Base-by-base conservation (phyloP, 1,140 invertebrate species). In the Euura saliciscinereae region DNA sequence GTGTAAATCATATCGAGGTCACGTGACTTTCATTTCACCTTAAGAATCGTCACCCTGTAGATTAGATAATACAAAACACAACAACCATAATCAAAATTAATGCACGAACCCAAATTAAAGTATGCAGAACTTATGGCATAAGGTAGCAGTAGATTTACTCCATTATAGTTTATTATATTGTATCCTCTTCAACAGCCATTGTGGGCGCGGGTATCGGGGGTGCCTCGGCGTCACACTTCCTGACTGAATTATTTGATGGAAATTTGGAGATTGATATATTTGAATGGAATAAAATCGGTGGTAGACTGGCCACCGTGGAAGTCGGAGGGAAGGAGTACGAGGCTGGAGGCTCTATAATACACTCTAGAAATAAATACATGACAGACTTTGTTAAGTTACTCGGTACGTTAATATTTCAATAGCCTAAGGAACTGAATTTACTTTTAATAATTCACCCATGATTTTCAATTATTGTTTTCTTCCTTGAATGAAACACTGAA, bases 121-220 rank as follows among this genome's bases (percentile, higher is more conserved):
- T 28, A 28, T 28, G 28, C 28, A 28, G 28, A 28, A 28, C 28
- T 28, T 28, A 28, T 28, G 28, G 28, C 28, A 28, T n/a, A n/a
- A n/a, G n/a, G n/a, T n/a, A n/a, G n/a, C n/a, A n/a, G n/a, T n/a
- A n/a, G n/a, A n/a, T 28, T 28, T 28, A 28, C 28, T 28, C 28
- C 28, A 28, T 28, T 28, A 28, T 28, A 28, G 28, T 28, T 28
- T 28, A 1, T 28, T 28, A 28, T 28, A 28, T 28, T 28, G 28
- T 28, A 28, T 69, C 64, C 73, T 74, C 74, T 66, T 80, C 83
- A 78, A 51, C 70, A 91, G 92, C 89, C 42, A 88, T 93, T 64
- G 86, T 93, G 78, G 92, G 92, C 44, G 91, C 87, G 65, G 92
- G 92, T 8, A 90, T 92, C 67, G 90, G 92, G 73, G 92, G 92